Percentiles rank a stretch among this genome's conserved stretches.
These are phyloP conservation scores for Trachymyrmex cornetzi DNA, from an alignment of 1,140 invertebrate species.

Conservation along the genomic window DNA sequence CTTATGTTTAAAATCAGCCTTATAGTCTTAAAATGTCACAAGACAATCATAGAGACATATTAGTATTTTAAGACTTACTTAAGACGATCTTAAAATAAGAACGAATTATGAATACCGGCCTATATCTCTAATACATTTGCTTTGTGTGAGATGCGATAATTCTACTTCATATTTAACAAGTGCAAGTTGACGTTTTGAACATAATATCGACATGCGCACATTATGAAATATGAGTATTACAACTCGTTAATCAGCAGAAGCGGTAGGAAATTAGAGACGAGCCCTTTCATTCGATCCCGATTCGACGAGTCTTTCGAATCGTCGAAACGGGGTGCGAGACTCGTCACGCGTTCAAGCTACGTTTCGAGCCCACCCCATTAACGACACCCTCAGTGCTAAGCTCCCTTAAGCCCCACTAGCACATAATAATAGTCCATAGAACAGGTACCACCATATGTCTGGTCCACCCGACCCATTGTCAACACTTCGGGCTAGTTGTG, in stretches of 20 bases:
- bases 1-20: no score
- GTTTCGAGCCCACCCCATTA: conserved; percentile 78
- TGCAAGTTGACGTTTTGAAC: neutral
- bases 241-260: conserved; percentile 18
- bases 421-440: conserved; percentile 84
- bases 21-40: no score
- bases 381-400: conserved; percentile 77
- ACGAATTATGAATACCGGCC: no score
- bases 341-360: conserved; percentile 57
- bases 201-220: neutral
- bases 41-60: no score
- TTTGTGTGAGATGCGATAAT: neutral
- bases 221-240: conserved; percentile 34
- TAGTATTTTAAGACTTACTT: no score
- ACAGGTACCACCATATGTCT: conserved; percentile 86
- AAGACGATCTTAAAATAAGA: no score
- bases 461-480: conserved; percentile 78
- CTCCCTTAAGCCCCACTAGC: conserved; percentile 82
- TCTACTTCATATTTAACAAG: neutral
- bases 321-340: conserved; percentile 49
- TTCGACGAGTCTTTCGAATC: conserved; percentile 37
- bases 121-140: neutral
- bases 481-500: conserved; percentile 73
- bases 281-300: conserved; percentile 26
- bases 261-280: conserved; percentile 10